phyloP scores from a whole-genome alignment of 2,888 invertebrate species.

The Diarsia dahlii region DNA sequence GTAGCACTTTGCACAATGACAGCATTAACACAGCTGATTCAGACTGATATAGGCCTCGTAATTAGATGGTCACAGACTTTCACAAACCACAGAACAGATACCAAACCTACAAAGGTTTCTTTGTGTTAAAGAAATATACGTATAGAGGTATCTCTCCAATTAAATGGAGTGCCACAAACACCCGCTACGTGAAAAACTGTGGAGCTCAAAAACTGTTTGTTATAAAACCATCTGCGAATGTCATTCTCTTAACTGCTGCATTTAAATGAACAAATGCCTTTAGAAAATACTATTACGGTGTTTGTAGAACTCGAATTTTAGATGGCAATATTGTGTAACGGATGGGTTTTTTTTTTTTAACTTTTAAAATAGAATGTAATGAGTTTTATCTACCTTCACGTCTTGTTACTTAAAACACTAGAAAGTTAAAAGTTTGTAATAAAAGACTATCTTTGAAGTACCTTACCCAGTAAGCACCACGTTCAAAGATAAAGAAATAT shows the following conservation, averaged over 20 bases:
- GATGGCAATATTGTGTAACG: conserved; percentile 3
- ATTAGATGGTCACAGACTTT: conserved; percentile 30
- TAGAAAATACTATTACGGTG: conserved; percentile 34
- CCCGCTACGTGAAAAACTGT: conserved; percentile 67
- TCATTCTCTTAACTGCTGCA: conserved; percentile 60
- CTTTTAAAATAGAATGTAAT: not conserved
- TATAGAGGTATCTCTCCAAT: conserved; percentile 78
- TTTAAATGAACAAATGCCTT: conserved; percentile 64
- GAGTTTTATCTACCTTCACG: not conserved
- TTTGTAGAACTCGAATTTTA: conserved; percentile 1
- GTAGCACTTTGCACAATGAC: not conserved
- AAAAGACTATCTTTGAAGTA: not conserved
- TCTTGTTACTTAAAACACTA: not conserved
- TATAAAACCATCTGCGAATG: conserved; percentile 69
- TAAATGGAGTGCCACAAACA: conserved; percentile 80
- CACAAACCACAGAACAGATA: conserved; percentile 36
- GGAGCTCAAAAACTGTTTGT: conserved; percentile 69
- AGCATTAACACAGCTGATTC: not conserved
- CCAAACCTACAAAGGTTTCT: conserved; percentile 68
- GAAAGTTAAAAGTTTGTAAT: not conserved
- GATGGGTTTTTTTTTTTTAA: too few relatives aligned
- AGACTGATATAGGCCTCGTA: not conserved
- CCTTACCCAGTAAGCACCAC: too few relatives aligned
- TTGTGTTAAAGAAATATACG: conserved; percentile 72
- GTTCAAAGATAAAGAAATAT: conserved; percentile 16